phyloP scores from a whole-genome alignment of 2,888 invertebrate species.

The Aphodius sticticus region DNA sequence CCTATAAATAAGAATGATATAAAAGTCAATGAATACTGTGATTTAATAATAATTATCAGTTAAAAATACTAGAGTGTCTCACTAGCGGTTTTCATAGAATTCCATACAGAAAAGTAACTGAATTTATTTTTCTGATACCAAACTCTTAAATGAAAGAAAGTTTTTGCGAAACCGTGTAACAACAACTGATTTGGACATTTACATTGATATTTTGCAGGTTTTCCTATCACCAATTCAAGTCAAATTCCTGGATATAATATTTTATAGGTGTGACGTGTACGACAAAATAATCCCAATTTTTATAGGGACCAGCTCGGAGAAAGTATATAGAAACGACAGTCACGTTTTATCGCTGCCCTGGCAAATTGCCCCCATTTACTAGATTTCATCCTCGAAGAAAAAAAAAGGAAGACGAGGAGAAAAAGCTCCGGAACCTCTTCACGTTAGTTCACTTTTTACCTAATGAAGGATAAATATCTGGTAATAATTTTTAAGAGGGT shows the following conservation, averaged over 20 bases:
- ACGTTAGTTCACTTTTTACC: conserved; percentile 4
- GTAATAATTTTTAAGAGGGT: conserved; percentile 4
- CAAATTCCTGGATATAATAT: neutral
- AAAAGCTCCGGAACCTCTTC: neutral
- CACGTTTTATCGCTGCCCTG: neutral
- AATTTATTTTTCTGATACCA: no score
- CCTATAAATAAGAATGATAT: no score
- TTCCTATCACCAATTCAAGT: neutral
- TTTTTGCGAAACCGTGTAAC: no score
- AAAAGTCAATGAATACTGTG: no score
- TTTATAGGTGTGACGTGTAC: neutral
- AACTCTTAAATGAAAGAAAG: no score
- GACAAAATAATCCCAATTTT: neutral
- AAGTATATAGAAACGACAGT: conserved; percentile 4
- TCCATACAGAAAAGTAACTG: no score
- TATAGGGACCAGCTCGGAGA: neutral
- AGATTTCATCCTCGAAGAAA: neutral
- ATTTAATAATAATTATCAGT: no score
- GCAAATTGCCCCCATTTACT: conserved; percentile 4
- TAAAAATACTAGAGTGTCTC: no score
- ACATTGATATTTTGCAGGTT: no score
- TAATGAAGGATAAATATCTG: conserved; percentile 4
- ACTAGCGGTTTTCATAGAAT: no score
- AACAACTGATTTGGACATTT: no score
- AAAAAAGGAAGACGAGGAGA: neutral